phyloP scores from a whole-genome alignment of 2,888 invertebrate genomes.

The Andrena marginata region DNA sequence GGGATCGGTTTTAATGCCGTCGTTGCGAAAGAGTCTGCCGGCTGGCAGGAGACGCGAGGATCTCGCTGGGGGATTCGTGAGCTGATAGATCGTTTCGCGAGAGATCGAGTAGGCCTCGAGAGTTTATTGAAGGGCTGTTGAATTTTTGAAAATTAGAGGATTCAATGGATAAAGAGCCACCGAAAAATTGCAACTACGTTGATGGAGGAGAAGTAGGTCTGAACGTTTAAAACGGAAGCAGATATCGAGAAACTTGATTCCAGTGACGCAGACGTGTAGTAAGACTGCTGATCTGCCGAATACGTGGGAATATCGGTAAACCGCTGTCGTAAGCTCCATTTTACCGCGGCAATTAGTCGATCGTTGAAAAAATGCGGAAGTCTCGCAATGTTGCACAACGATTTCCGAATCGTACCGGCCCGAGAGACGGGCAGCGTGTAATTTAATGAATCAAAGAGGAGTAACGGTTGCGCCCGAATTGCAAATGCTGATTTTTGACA shows the following conservation, averaged over 20 bases:
- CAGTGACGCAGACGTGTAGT: too few species aligned
- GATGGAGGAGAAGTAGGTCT: too few species aligned
- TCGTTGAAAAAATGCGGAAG: conserved; percentile 26
- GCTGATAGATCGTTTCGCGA: conserved; percentile 5
- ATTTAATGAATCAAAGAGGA: conserved; percentile 52
- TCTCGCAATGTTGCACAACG: conserved; percentile 25
- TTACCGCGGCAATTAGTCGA: too few species aligned
- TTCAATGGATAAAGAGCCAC: background rate
- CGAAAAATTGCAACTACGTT: background rate
- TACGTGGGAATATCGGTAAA: too few species aligned
- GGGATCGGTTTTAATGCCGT: conserved; percentile 55
- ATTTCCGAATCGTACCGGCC: background rate
- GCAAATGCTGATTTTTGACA: conserved; percentile 62
- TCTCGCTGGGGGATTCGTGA: background rate
- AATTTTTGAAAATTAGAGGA: background rate
- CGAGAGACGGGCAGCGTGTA: conserved; percentile 3
- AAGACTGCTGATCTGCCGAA: too few species aligned
- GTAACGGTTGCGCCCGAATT: conserved; percentile 52
- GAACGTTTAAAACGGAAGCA: too few species aligned
- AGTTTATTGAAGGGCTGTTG: too few species aligned
- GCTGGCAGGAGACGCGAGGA: conserved; percentile 8
- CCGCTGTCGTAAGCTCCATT: too few species aligned
- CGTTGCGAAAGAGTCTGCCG: conserved; percentile 40
- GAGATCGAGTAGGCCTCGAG: background rate
- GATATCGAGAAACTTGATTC: too few species aligned